Percentiles rank a stretch among this genome's conserved stretches.
Evolutionary conservation across 2,797 vertebrate species (phyloP).

Genomic region (Peromyscus attwateri): DNA sequence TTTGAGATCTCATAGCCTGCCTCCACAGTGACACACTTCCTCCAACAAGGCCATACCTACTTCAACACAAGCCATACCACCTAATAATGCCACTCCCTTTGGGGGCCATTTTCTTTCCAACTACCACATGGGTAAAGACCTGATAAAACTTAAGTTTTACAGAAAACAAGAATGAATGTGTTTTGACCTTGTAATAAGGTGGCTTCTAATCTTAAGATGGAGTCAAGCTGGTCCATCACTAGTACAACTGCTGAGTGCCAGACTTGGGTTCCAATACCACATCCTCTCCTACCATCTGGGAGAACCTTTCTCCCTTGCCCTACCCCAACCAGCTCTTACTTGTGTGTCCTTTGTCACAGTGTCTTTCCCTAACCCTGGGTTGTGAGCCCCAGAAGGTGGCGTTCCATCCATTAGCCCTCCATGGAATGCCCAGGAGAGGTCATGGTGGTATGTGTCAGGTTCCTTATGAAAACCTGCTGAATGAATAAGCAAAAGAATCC

Average conservation of each 20-base stretch:
- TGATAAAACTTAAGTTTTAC: background rate
- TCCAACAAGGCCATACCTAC: background rate
- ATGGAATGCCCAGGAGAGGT: background rate
- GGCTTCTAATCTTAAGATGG: background rate
- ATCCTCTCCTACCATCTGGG: background rate
- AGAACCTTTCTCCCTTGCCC: conserved; percentile 11
- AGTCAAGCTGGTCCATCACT: background rate
- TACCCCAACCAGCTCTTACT: background rate
- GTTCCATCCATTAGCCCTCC: background rate
- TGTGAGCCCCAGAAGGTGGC: background rate
- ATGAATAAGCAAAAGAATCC: background rate
- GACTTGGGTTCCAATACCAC: background rate
- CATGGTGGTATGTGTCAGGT: background rate
- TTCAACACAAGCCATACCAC: background rate
- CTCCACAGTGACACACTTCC: background rate
- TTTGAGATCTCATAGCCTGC: background rate
- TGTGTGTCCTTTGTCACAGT: background rate
- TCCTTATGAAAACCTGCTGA: background rate
- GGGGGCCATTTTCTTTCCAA: background rate
- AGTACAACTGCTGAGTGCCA: background rate
- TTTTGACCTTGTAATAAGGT: background rate
- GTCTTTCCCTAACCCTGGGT: background rate
- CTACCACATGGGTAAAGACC: background rate
- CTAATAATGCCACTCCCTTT: background rate
- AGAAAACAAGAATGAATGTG: background rate